Evolutionary conservation across 2,888 invertebrate species (phyloP), one percentile per base, ranked within the genome.

Genomic region (Catocala nupta): DNA sequence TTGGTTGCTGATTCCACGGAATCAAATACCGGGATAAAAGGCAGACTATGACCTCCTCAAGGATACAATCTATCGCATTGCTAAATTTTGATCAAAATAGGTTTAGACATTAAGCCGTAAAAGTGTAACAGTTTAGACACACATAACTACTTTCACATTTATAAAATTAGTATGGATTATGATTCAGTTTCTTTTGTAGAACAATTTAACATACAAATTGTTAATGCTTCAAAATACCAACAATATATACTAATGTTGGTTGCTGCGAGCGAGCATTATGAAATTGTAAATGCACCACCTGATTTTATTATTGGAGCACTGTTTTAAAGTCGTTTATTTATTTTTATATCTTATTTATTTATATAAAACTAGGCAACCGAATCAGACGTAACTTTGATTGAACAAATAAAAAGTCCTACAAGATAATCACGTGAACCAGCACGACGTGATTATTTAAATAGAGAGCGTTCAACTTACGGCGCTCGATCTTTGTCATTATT

Each of bases 401-500:
- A 42, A 9, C 16, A 65, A 33, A 47, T 42, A 57, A 63, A 0
- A 39, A 53, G 59, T 51, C 47, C 42, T 61, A 56, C 53, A 11
- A 55, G 33, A 49, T 59, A 70, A 68, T 75, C 55, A 64, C 63
- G 68, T 73, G 67, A 72, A 68, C 52, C 53, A 59, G 52, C 66
- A 52, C 65, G 62, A 67, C 64, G 63, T 70, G 71, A 68, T 65
- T 66, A 65, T 73, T 70, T 74, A 64, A 73, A 83, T 77, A 75
- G 77, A 80, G 82, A 85, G 73, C 77, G 71, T 59, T 56, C 59
- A 60, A 68, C 57, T 63, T 47, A 73, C 77, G 72, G 67, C 78
- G 77, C 74, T 89, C 86, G 81, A 88, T 90, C 87, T 88, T 82
- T 82, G 86, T 87, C 83, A 78, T 80, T 77, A 75, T 78, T 75